phyloP scores from a whole-genome alignment of 1,140 invertebrate genomes.

The Drosophila rufa region DNA sequence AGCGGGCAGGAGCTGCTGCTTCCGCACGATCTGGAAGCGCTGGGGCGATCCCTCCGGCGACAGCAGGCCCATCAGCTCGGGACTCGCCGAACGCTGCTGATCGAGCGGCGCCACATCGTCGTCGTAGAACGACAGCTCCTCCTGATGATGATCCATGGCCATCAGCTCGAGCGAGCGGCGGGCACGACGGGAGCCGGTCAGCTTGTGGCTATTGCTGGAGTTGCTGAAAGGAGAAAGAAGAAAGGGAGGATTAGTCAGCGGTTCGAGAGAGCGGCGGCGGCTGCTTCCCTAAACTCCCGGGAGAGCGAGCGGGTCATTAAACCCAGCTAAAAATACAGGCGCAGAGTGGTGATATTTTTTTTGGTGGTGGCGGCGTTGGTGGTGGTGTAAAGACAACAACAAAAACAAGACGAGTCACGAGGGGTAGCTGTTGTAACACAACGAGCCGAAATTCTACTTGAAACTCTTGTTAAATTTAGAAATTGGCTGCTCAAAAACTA shows the following conservation, averaged over 20 bases:
- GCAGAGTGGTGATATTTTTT: conserved; percentile 21
- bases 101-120: conserved; percentile 64
- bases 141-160: conserved; percentile 59
- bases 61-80: conserved; percentile 72
- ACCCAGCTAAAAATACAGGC: conserved; percentile 77
- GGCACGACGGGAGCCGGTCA: conserved; percentile 56
- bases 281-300: conserved; percentile 52
- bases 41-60: conserved; percentile 78
- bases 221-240: conserved; percentile 27
- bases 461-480: conserved; percentile 14
- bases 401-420: conserved; percentile 8
- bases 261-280: conserved; percentile 33
- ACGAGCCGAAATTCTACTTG: conserved; percentile 32
- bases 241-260: conserved; percentile 68
- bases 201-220: conserved; percentile 55
- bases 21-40: conserved; percentile 73
- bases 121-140: conserved; percentile 73
- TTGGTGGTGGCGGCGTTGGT: conserved; percentile 62
- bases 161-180: conserved; percentile 67
- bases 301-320: conserved; percentile 69
- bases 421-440: conserved; percentile 56
- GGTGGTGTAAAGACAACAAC: conserved; percentile 58
- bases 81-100: conserved; percentile 56
- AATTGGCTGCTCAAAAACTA: neutral
- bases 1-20: conserved; percentile 42